These are phyloP conservation scores for Neodontobutis hainanensis DNA, from an alignment of 2,113 vertebrate genomes.

Conservation along the genomic window DNA sequence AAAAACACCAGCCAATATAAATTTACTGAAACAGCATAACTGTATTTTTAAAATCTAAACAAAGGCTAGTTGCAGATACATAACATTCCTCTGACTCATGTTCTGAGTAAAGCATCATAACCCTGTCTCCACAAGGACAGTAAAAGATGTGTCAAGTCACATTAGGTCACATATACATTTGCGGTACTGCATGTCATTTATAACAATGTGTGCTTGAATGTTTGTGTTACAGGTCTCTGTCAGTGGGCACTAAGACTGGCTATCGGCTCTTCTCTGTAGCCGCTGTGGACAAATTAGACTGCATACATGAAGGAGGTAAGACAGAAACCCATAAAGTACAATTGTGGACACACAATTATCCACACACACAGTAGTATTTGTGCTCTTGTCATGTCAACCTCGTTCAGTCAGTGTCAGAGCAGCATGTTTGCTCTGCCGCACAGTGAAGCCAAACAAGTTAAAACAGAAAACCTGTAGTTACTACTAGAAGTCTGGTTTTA, in stretches of 20 bases:
- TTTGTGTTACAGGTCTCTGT: constrained; percentile 83
- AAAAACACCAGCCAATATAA: constrained; percentile 15
- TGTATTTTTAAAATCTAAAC: constrained; percentile 20
- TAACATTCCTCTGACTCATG: neutral
- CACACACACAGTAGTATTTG: neutral
- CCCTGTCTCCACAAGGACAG: neutral
- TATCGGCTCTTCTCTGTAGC: constrained; percentile 93
- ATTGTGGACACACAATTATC: neutral
- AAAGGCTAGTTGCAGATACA: neutral
- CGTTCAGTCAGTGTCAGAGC: neutral
- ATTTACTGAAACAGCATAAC: neutral
- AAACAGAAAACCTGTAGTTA: neutral
- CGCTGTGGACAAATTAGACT: constrained; percentile 92
- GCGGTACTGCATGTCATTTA: no score
- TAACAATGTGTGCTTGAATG: neutral
- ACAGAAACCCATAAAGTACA: neutral
- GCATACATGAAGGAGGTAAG: constrained; percentile 94
- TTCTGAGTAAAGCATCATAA: constrained; percentile 5
- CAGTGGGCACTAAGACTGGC: constrained; percentile 89
- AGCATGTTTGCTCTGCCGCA: constrained; percentile 23
- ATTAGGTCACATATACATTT: neutral
- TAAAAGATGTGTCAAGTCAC: neutral
- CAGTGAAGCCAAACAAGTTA: neutral
- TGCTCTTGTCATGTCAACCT: constrained; percentile 27
- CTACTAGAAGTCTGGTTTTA: constrained; percentile 18